phyloP scores from a whole-genome alignment of 2,113 vertebrate species.

The Ceratotherium simum region DNA sequence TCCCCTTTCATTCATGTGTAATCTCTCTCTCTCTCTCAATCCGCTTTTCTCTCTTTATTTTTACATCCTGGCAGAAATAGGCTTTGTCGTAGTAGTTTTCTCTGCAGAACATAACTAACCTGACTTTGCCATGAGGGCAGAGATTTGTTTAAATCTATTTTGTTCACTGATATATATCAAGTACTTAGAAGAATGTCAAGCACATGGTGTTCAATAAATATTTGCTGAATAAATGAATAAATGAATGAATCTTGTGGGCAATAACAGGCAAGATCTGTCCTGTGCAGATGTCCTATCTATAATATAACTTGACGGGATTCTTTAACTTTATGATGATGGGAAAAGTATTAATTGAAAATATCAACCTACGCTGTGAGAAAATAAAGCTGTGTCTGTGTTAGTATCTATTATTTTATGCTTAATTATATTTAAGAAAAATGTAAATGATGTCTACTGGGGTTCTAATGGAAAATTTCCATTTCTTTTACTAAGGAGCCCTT shows the following conservation, averaged over 20 bases:
- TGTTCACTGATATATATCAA: neutral
- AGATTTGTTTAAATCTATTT: neutral
- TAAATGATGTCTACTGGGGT: neutral
- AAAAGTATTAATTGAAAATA: neutral
- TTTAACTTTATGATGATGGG: neutral
- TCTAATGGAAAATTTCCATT: neutral
- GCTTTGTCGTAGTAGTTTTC: neutral
- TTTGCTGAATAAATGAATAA: neutral
- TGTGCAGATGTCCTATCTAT: neutral
- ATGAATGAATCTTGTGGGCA: neutral
- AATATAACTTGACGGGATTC: neutral
- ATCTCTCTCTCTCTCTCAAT: neutral
- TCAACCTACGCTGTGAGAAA: neutral
- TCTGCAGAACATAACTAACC: neutral
- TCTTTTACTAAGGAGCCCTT: neutral
- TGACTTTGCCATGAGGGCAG: neutral
- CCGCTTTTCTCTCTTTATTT: neutral
- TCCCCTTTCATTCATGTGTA: neutral
- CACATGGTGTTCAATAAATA: neutral
- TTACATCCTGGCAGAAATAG: neutral
- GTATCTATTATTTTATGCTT: neutral
- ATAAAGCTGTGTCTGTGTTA: neutral
- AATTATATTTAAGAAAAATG: constrained; percentile 40
- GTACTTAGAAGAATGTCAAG: neutral
- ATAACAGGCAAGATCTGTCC: neutral